These are phyloP conservation scores for Scalopus aquaticus DNA, from an alignment of 2,113 vertebrate species.

Conservation along the genomic window DNA sequence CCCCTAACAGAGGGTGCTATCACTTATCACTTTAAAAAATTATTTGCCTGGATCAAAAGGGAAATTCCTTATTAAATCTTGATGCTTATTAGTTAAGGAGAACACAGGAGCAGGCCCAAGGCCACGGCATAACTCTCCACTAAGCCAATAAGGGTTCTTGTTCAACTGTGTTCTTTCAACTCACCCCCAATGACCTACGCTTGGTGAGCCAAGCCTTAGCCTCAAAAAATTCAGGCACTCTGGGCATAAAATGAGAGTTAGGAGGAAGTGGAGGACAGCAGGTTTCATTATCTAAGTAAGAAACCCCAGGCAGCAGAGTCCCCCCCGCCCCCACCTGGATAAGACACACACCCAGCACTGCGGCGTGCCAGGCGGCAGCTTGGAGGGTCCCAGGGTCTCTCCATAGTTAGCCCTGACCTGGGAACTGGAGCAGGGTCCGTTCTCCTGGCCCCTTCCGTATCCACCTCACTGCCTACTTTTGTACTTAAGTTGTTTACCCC, in stretches of 20 bases:
- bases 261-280: rapidly evolving
- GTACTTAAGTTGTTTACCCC: background rate
- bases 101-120: background rate
- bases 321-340: background rate
- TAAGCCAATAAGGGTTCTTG: rapidly evolving
- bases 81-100: background rate
- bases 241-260: background rate
- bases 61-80: background rate
- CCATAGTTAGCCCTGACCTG: rapidly evolving
- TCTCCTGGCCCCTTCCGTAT: background rate
- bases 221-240: background rate
- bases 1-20: rapidly evolving
- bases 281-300: background rate
- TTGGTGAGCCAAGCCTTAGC: rapidly evolving
- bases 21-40: background rate
- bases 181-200: rapidly evolving
- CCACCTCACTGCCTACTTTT: background rate
- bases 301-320: background rate
- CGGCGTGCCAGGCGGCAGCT: rapidly evolving
- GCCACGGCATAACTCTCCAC: background rate
- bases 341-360: rapidly evolving
- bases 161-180: rapidly evolving
- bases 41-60: background rate
- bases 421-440: rapidly evolving
- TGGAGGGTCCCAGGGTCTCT: rapidly evolving